Conservation (phyloP, 2,888 invertebrate species). For the Bombyx huttoni region DNA sequence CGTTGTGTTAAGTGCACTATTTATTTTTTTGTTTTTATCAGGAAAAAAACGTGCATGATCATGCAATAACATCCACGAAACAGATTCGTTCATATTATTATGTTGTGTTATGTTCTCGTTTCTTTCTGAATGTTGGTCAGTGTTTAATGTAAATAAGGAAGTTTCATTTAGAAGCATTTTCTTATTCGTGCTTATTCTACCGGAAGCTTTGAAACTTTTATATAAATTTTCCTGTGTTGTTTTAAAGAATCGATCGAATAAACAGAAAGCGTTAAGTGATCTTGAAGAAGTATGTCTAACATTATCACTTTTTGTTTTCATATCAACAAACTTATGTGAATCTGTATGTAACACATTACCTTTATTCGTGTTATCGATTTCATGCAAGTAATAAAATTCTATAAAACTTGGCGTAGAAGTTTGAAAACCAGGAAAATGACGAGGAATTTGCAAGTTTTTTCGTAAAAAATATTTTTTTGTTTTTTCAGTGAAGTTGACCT, state of each 20-base stretch:
- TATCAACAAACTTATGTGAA: background rate
- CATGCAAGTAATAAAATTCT: constrained; percentile 55
- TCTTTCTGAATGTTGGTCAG: no score
- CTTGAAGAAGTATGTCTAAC: background rate
- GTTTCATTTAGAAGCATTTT: background rate
- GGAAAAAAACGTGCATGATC: no score
- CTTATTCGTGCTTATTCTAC: background rate
- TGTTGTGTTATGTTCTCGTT: background rate
- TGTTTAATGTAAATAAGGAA: background rate
- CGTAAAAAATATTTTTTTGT: constrained; percentile 4
- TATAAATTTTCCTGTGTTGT: background rate
- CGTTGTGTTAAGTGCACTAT: no score
- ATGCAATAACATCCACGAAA: background rate
- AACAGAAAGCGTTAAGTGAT: background rate
- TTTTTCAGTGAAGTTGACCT: constrained; percentile 6
- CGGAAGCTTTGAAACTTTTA: background rate
- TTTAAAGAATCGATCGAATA: background rate
- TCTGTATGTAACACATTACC: constrained; percentile 7
- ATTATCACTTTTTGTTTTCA: background rate
- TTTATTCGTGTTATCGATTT: constrained; percentile 19
- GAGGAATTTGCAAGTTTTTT: constrained; percentile 7
- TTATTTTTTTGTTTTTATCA: no score
- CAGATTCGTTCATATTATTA: background rate
- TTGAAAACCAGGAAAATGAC: constrained; percentile 6
- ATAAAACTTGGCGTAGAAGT: constrained; percentile 41